A percentile compares a stretch with the other conserved stretches of the same genome.
Conservation (phyloP, 2,797 vertebrate species). For the Silurus lanzhouensis region DNA sequence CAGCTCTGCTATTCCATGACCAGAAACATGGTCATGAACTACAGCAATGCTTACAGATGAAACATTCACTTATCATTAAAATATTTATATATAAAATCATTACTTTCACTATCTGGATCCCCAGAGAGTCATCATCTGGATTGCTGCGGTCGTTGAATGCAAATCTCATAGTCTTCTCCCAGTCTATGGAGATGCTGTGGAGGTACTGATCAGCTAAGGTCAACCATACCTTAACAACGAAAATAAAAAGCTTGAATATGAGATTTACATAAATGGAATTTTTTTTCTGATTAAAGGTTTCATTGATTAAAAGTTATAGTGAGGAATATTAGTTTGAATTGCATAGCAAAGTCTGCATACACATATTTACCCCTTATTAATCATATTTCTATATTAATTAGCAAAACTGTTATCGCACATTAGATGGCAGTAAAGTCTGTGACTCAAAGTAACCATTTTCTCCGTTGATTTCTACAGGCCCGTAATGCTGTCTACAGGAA, state of each 20-base stretch:
- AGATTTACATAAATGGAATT: not conserved
- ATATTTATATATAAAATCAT: not conserved
- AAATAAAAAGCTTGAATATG: conserved; percentile 53
- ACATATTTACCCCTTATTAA: not conserved
- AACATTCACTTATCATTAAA: not conserved
- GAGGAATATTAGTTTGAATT: not conserved
- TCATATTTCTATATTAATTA: not conserved
- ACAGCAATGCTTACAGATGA: not conserved
- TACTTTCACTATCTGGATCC: conserved; percentile 94
- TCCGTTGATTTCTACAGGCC: not conserved
- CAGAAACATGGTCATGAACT: not conserved
- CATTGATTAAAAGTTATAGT: not conserved
- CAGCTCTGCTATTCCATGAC: not conserved
- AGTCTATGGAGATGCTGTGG: conserved; percentile 96
- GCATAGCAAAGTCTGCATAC: not conserved
- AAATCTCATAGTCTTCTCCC: conserved; percentile 99
- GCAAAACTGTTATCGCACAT: not conserved
- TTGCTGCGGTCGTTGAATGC: conserved; percentile 98
- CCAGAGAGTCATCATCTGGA: conserved; percentile 96
- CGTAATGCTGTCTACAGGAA: not conserved
- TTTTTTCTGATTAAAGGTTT: not conserved
- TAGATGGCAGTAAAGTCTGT: not conserved
- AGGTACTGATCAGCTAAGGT: conserved; percentile 95
- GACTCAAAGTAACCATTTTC: not conserved
- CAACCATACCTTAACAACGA: conserved; percentile 86